Evolutionary conservation across 2,797 vertebrate species (phyloP).

Genomic region (Mycteria americana): DNA sequence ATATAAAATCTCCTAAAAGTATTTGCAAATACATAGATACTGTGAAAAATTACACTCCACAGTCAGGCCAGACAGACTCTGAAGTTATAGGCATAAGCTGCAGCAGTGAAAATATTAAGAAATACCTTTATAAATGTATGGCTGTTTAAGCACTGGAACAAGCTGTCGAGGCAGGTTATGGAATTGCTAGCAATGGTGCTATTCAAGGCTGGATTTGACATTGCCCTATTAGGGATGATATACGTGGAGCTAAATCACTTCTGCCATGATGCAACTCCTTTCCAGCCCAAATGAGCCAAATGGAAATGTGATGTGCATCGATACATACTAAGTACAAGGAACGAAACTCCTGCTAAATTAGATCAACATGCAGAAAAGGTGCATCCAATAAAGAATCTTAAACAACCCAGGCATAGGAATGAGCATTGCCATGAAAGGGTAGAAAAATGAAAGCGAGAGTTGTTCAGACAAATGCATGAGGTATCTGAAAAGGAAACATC

Average conservation of each 20-base stretch:
- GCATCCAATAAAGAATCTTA: background rate
- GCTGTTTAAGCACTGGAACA: conserved; percentile 22
- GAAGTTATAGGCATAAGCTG: background rate
- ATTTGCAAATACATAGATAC: background rate
- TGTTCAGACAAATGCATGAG: background rate
- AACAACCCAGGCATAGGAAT: background rate
- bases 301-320: background rate
- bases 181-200: background rate
- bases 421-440: background rate
- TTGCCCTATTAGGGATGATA: conserved; percentile 25
- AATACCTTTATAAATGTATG: background rate
- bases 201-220: conserved; percentile 9
- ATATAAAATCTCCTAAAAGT: background rate
- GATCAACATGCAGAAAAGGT: background rate
- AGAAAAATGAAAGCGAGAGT: background rate
- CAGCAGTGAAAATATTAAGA: conserved; percentile 14
- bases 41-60: background rate
- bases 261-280: conserved; percentile 13
- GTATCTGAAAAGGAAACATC: background rate
- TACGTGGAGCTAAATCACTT: conserved; percentile 13
- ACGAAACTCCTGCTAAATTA: background rate
- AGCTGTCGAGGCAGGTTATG: background rate
- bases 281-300: conserved; percentile 15
- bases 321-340: background rate
- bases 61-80: background rate